A percentile compares a stretch with the other conserved stretches of the same genome.
Conservation (phyloP, 2,888 invertebrate genomes). For the Sturmia bella region DNA sequence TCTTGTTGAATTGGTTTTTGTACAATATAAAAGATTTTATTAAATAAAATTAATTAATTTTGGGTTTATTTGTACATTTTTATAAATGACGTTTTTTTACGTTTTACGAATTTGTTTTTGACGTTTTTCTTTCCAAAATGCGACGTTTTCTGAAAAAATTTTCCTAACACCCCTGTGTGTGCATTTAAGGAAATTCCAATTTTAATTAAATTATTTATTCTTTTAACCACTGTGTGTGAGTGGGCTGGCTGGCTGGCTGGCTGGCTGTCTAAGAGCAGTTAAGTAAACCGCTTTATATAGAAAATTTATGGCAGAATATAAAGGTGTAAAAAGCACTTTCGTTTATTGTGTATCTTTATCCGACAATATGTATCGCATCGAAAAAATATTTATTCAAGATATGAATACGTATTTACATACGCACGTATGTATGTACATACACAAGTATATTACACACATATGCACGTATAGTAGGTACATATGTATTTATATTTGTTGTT, state of each 20-base stretch:
- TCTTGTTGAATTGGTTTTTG: too few species aligned
- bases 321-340: slow-evolving; percentile 30
- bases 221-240: not conserved
- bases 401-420: not conserved
- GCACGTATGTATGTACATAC: not conserved
- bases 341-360: not conserved
- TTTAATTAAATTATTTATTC: slow-evolving; percentile 26
- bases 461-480: too few species aligned
- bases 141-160: too few species aligned
- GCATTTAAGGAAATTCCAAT: too few species aligned
- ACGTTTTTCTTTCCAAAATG: too few species aligned
- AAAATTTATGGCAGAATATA: slow-evolving; percentile 54
- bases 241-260: not conserved
- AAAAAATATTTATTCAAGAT: slow-evolving; percentile 23
- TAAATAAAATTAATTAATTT: too few species aligned
- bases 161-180: too few species aligned
- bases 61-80: too few species aligned
- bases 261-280: slow-evolving; percentile 23
- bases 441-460: too few species aligned
- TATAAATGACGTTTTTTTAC: too few species aligned
- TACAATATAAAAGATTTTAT: too few species aligned
- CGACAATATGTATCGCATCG: slow-evolving; percentile 26
- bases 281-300: slow-evolving; percentile 49
- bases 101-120: too few species aligned
- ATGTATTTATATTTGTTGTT: not conserved